phyloP scores from a whole-genome alignment of 2,888 invertebrate species.

The Protophormia terraenovae region DNA sequence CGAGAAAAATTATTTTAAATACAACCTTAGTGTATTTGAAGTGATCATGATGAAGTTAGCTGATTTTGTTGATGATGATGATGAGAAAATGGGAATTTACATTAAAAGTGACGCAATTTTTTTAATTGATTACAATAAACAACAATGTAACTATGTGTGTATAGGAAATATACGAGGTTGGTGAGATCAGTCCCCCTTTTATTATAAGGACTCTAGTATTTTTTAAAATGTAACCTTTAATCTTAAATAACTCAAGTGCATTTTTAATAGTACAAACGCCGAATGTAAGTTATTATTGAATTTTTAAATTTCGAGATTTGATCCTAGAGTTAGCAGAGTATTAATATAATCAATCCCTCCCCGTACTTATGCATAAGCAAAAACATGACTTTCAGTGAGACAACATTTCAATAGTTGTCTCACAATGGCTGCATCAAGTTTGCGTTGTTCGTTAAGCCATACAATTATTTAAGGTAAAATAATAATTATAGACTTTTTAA shows the following conservation, averaged over 20 bases:
- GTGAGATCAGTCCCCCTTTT: background rate
- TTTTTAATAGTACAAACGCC: too few species aligned
- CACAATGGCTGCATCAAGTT: constrained; percentile 4
- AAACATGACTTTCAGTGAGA: background rate
- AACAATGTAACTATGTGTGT: background rate
- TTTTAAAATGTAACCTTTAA: too few species aligned
- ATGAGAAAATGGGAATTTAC: constrained; percentile 60
- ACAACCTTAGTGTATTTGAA: constrained; percentile 21
- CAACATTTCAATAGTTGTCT: background rate
- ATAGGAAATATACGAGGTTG: background rate
- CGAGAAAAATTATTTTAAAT: background rate
- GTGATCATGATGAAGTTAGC: constrained; percentile 29
- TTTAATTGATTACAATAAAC: constrained; percentile 70
- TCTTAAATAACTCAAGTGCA: too few species aligned
- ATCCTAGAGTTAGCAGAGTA: too few species aligned
- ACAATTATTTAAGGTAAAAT: constrained; percentile 51
- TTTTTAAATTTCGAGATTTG: too few species aligned
- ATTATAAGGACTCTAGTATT: background rate
- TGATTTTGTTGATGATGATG: constrained; percentile 24
- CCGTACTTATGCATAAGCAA: too few species aligned
- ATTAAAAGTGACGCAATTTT: constrained; percentile 71
- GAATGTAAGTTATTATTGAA: too few species aligned
- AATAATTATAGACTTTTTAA: constrained; percentile 59
- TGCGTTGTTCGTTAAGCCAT: background rate
- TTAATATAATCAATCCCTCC: too few species aligned